These are phyloP conservation scores for Malurus melanocephalus DNA, from an alignment of 2,113 vertebrate species.

Conservation along the genomic window DNA sequence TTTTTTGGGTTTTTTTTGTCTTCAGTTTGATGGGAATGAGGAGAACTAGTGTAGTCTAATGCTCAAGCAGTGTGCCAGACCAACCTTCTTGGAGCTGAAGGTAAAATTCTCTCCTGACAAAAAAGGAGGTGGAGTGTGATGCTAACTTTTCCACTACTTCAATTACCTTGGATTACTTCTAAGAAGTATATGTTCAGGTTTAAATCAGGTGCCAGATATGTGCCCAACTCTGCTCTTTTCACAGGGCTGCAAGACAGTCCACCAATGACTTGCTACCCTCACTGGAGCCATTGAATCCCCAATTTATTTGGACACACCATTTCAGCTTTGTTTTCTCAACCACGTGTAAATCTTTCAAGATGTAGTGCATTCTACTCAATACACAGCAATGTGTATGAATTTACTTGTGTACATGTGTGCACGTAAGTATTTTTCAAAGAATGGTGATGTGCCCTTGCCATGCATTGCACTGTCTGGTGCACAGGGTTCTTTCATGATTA, in stretches of 20 bases:
- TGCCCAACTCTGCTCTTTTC: neutral
- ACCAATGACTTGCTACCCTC: neutral
- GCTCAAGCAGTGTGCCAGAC: neutral
- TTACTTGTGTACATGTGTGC: rapidly evolving
- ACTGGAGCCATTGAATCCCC: neutral
- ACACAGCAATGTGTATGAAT: neutral
- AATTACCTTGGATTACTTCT: neutral
- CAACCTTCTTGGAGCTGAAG: neutral
- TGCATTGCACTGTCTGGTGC: neutral
- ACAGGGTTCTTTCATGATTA: neutral
- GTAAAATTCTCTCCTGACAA: neutral
- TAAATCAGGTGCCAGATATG: neutral
- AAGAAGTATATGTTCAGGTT: neutral
- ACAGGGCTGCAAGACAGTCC: neutral
- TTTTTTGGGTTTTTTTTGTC: neutral
- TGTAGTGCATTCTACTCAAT: neutral
- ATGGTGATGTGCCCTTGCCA: neutral
- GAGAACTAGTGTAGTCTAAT: neutral
- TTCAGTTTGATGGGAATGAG: neutral
- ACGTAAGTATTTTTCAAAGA: neutral
- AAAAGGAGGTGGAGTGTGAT: neutral
- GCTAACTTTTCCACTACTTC: neutral
- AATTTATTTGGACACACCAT: neutral
- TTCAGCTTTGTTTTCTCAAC: neutral
- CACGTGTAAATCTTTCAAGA: neutral